Conservation (phyloP, 2,113 vertebrate species). For the Oreotrochilus melanogaster region DNA sequence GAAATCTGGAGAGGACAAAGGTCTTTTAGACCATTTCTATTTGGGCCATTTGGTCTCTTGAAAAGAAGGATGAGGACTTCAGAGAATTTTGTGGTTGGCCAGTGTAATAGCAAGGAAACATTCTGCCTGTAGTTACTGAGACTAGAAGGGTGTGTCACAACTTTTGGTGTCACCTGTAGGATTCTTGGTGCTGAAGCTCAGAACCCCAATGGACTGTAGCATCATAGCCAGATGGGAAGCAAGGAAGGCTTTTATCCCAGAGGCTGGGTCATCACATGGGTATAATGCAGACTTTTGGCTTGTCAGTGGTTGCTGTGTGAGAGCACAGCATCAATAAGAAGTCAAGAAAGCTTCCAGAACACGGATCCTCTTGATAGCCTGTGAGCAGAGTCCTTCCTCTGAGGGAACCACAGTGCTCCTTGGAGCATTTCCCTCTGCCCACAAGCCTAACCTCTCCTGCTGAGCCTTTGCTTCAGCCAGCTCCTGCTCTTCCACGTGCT, state of each 20-base stretch:
- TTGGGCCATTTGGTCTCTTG: not conserved
- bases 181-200: not conserved
- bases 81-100: not conserved
- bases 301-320: not conserved
- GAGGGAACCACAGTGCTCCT: not conserved
- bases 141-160: not conserved
- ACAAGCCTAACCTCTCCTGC: constrained; percentile 47
- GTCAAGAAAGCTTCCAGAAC: not conserved
- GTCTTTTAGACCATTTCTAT: not conserved
- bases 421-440: constrained; percentile 22
- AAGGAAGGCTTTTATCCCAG: not conserved
- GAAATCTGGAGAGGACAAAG: not conserved
- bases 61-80: not conserved
- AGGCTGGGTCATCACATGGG: not conserved
- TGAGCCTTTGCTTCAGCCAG: constrained; percentile 27
- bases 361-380: not conserved
- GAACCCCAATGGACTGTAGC: not conserved
- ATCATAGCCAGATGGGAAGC: not conserved
- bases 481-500: constrained; percentile 68
- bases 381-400: not conserved
- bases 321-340: not conserved
- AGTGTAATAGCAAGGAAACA: not conserved
- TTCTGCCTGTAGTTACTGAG: not conserved
- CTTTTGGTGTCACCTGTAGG: not conserved
- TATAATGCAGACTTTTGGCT: not conserved